Percentiles rank a stretch among this genome's conserved stretches.
Conservation (phyloP, 2,888 invertebrate genomes). For the Meteorus cinctellus region DNA sequence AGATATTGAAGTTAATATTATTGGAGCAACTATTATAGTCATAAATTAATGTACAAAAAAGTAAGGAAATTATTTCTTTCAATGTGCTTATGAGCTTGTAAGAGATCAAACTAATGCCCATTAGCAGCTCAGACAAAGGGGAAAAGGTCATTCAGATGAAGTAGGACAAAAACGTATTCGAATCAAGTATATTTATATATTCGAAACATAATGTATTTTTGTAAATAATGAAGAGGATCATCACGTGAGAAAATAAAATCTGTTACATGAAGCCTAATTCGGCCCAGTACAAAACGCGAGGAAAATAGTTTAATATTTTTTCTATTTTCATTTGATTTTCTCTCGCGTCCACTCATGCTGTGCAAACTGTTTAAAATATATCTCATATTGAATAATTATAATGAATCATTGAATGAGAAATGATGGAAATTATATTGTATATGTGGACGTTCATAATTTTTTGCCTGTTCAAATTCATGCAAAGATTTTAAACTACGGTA, state of each 20-base stretch:
- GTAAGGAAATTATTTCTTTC: not conserved
- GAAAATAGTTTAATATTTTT: conserved; percentile 33
- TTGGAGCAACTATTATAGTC: not conserved
- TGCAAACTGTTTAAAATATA: not conserved
- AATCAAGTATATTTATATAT: conserved; percentile 44
- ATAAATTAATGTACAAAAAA: not conserved
- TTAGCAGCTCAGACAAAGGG: conserved; percentile 46
- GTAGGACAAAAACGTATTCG: conserved; percentile 58
- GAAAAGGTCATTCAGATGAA: conserved; percentile 17
- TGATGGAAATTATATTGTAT: not conserved
- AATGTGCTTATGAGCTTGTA: not conserved
- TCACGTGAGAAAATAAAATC: not conserved
- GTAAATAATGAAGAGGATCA: conserved; percentile 56
- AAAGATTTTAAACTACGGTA: not conserved
- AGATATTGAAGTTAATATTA: not conserved
- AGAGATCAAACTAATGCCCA: not conserved
- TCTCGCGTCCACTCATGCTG: not conserved
- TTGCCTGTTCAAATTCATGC: not conserved
- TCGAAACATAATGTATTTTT: conserved; percentile 62
- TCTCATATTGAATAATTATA: not conserved
- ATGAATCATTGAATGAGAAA: not conserved
- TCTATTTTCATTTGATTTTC: conserved; percentile 20
- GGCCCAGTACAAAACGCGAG: conserved; percentile 54
- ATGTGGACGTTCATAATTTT: not conserved
- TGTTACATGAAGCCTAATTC: conserved; percentile 49